phyloP scores from a whole-genome alignment of 1,140 invertebrate species.

The Elymnias hypermnestra region DNA sequence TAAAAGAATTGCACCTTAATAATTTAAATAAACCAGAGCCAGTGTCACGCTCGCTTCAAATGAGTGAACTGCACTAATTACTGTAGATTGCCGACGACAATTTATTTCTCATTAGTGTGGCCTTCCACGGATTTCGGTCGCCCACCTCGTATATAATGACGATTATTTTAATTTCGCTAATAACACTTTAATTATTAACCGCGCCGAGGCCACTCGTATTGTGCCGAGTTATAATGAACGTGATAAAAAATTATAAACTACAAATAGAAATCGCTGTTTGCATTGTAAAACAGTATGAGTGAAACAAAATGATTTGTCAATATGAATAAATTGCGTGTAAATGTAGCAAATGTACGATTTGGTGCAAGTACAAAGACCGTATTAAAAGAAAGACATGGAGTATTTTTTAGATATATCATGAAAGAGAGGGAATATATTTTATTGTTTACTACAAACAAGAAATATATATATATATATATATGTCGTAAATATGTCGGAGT shows the following conservation, averaged over 20 bases:
- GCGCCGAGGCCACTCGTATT: slow-evolving; percentile 32
- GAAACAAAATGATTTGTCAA: slow-evolving; percentile 4
- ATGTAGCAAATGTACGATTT: too few relatives aligned
- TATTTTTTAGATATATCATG: too few relatives aligned
- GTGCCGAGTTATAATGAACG: slow-evolving; percentile 30
- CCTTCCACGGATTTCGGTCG: slow-evolving; percentile 62
- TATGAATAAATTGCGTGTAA: too few relatives aligned
- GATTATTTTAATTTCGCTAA: slow-evolving; percentile 71
- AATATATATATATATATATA: too few relatives aligned
- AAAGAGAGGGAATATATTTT: too few relatives aligned
- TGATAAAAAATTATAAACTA: slow-evolving; percentile 10
- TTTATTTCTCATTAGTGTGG: slow-evolving; percentile 69
- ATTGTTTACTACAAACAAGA: too few relatives aligned
- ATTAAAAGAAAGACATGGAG: too few relatives aligned
- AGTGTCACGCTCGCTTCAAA: slow-evolving; percentile 62
- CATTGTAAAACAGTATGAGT: neutral
- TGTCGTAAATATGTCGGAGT: too few relatives aligned
- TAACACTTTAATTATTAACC: slow-evolving; percentile 64
- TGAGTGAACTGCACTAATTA: slow-evolving; percentile 64
- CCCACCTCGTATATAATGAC: slow-evolving; percentile 49
- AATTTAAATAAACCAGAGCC: slow-evolving; percentile 41
- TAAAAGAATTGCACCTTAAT: slow-evolving; percentile 36
- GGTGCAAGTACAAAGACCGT: too few relatives aligned
- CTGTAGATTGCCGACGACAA: slow-evolving; percentile 56
- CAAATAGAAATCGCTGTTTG: neutral